Conservation (phyloP, 2,797 vertebrate genomes). For the Gymnoscopelus microlampas region DNA sequence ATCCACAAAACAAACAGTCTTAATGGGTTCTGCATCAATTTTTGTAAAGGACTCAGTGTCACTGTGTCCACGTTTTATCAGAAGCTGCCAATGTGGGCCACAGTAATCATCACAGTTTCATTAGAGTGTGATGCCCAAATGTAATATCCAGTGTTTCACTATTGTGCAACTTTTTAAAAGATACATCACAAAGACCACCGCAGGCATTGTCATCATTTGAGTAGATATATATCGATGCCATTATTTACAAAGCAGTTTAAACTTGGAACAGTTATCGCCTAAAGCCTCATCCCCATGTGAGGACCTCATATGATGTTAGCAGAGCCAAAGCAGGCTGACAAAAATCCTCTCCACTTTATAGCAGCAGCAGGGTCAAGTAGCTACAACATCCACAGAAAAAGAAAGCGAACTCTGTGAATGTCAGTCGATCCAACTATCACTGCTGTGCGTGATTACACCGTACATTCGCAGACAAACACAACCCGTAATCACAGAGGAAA, state of each 20-base stretch:
- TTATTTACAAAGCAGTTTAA: slow-evolving; percentile 75
- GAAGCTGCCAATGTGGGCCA: slow-evolving; percentile 70
- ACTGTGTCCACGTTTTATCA: slow-evolving; percentile 64
- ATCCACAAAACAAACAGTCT: slow-evolving; percentile 33
- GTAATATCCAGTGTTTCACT: slow-evolving; percentile 63
- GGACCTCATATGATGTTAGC: slow-evolving; percentile 42
- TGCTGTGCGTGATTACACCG: slow-evolving; percentile 63
- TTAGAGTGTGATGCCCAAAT: slow-evolving; percentile 62
- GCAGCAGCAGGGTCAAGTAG: slow-evolving; percentile 51
- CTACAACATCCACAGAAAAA: slow-evolving; percentile 67
- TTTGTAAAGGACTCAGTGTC: slow-evolving; percentile 16
- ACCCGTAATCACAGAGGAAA: slow-evolving; percentile 68
- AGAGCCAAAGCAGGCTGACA: slow-evolving; percentile 36
- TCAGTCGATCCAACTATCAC: slow-evolving; percentile 30
- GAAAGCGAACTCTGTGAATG: slow-evolving; percentile 59
- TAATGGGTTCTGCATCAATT: slow-evolving; percentile 6
- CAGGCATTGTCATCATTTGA: slow-evolving; percentile 73
- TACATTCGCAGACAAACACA: slow-evolving; percentile 51
- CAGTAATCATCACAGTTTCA: slow-evolving; percentile 71
- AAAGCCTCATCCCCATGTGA: slow-evolving; percentile 43
- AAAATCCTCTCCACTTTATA: slow-evolving; percentile 52
- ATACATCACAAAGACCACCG: slow-evolving; percentile 80
- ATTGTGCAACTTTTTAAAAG: slow-evolving; percentile 68
- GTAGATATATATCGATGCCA: slow-evolving; percentile 73
- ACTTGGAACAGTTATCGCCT: slow-evolving; percentile 42